Evolutionary conservation across 2,113 vertebrate species (phyloP), one percentile per base, ranked within the genome.

Genomic region (Ranitomeya imitator): DNA sequence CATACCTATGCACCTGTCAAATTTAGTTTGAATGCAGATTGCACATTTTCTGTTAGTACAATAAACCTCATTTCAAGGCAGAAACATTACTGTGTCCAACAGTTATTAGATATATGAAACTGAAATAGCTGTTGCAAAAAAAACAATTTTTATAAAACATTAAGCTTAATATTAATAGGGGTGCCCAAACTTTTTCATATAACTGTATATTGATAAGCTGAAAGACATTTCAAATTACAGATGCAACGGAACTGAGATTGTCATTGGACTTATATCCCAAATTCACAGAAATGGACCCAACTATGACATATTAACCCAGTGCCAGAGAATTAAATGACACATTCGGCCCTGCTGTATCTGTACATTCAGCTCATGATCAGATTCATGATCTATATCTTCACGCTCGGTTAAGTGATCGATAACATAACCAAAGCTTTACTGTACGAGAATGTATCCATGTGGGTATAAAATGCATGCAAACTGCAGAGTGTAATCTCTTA

Each of bases 401-500:
- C 11, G 9, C 26, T 31, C 16, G 15, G 67, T 26, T 69, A 13
- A 26, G 7, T 71, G 26, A 71, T n/a, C 26, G 1, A 52, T 21
- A 51, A 45, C 37, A 3, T 11, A 51, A 51, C 37, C 45, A 45
- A 51, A 18, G 13, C 3, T 8, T 37, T 2, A 18, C 45, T 74
- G 45, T 74, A 19, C 16, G 45, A 37, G 76, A 54, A 26, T 0
- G 7, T 81, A 26, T 37, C 57, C 13, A 11, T 19, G 7, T 60
- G 79, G 57, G 26, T 31, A 19, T 3, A 18, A 89, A 79, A 85
- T 61, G 86, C 60, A 89, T 45, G 14, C 14, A 81, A 16, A 83
- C 19, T 10, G 23, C n/a, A 37, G 26, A 67, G 90, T 92, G 15
- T 91, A 92, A 94, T 94, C 92, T 90, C 92, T 90, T 89, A 89